Percentiles rank a stretch among this genome's conserved stretches.
These are phyloP conservation scores for Ictalurus furcatus DNA, from an alignment of 2,113 vertebrate species.

Conservation along the genomic window DNA sequence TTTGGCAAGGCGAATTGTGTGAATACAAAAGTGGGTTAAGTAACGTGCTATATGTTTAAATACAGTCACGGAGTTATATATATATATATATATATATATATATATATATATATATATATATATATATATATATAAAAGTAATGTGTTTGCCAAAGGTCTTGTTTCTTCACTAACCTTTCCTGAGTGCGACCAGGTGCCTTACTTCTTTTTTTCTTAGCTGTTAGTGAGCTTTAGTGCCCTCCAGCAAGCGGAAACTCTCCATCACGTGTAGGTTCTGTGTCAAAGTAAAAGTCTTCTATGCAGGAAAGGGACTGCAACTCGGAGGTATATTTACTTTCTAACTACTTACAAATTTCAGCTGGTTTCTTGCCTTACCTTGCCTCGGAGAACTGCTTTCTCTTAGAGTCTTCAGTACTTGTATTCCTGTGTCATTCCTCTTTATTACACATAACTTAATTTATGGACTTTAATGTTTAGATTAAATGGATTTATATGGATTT, in stretches of 20 bases:
- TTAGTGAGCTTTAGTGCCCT: neutral
- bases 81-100: neutral
- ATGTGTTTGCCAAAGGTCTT: neutral
- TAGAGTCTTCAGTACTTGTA: too few relatives aligned
- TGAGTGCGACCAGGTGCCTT: too few relatives aligned
- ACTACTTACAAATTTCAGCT: too few relatives aligned
- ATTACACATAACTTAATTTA: too few relatives aligned
- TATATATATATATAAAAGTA: neutral
- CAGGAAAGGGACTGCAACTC: neutral
- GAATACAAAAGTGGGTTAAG: neutral
- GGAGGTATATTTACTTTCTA: too few relatives aligned
- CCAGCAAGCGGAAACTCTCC: too few relatives aligned
- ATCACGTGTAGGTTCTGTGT: neutral
- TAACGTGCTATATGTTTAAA: neutral
- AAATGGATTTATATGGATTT: too few relatives aligned
- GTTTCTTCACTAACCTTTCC: neutral
- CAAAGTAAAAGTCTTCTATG: constrained; percentile 8
- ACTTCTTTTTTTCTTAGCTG: neutral
- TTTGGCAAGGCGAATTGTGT: neutral
- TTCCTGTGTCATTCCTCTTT: too few relatives aligned
- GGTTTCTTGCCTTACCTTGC: too few relatives aligned
- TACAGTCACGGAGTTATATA: neutral
- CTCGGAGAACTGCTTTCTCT: too few relatives aligned
- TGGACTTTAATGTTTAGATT: too few relatives aligned
- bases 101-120: neutral